Evolutionary conservation across 1,140 invertebrate species (phyloP), one percentile per base, ranked within the genome.

Genomic region (Trichoplusia ni): DNA sequence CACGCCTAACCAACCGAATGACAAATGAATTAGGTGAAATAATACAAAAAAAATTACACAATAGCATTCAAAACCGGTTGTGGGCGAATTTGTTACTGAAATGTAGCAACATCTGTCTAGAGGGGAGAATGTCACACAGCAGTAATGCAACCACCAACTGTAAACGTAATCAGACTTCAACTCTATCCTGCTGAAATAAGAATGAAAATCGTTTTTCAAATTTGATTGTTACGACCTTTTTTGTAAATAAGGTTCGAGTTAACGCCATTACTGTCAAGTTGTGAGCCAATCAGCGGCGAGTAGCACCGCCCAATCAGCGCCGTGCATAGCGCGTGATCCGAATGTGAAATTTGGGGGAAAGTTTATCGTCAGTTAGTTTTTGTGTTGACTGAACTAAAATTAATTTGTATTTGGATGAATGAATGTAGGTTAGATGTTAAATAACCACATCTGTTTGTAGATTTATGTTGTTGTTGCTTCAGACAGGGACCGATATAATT

Each of bases 251-350:
- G 19, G 44, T 59, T 75, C 37, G 73, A 81, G 79, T 85, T 90
- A 88, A 90, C 87, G 84, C 87, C 87, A 90, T 90, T 86, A 86
- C 81, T 90, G 86, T 89, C 87, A 89, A 86, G 85, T 83, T 82
- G 87, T 79, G 44, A 67, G 86, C 87, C 87, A 90, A 90, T 90
- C 84, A 82, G 79, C 71, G 72, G 44, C 66, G 16, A 70, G 71
- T 62, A 65, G 69, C 66, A 69, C 75, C 71, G 74, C 78, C 84
- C 87, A 90, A 90, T 87, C 69, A 77, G 70, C 16, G 72, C 56
- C 40, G 35, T 54, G 63, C 68, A 61, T 49, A 38, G 67, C 69
- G 71, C 82, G 83, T 86, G 85, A 74, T 77, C 66, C 71, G 84
- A 86, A 88, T 88, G 75, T 76, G 73, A 85, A 90, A 85, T 84